Base-by-base conservation (phyloP, 2,797 vertebrate genomes). In the Sebastes hubbsi region DNA sequence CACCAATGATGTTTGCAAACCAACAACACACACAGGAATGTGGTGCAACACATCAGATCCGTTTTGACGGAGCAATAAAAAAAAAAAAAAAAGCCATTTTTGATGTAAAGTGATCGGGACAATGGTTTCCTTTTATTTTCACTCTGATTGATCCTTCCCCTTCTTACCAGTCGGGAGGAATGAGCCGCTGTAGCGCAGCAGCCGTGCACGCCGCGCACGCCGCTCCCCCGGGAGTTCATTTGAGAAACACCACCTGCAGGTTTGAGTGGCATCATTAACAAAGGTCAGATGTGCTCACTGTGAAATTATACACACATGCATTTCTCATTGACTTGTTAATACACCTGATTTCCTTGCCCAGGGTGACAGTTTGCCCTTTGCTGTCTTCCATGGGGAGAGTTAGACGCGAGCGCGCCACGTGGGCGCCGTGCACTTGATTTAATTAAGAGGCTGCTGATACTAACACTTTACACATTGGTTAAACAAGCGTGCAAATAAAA, bases 241-340 rank as follows among this genome's bases (percentile, higher is more conserved):
- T 92, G 88, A 90, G 91, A 91, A 84, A 84, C 88, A 86, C 86
- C 90, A 90, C 91, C 93, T 92, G 90, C 92, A 87, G 93, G 52
- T 92, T 88, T 90, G 92, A 95, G 92, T 91, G 91, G 87, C 91
- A 91, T 93, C 89, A 93, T 95, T 94, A 93, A 89, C 88, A 93
- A 93, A 94, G 91, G 94, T 95, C 93, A 94, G 78, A 85, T 91
- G 90, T 90, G 88, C 93, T 92, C 88, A 88, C 89, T 91, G 91
- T 88, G 88, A 94, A 94, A 95, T 94, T 88, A 92, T 88, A 91
- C 89, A 90, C 90, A 87, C 88, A 86, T 89, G 82, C 85, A 91
- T 92, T 91, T 92, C 92, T 92, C 89, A 94, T 86, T 90, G 88
- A 94, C 92, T 93, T 91, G 90, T 93, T 94, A 93, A 94, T 94